Conservation (phyloP, 2,888 invertebrate species). For the Tachina grossa region DNA sequence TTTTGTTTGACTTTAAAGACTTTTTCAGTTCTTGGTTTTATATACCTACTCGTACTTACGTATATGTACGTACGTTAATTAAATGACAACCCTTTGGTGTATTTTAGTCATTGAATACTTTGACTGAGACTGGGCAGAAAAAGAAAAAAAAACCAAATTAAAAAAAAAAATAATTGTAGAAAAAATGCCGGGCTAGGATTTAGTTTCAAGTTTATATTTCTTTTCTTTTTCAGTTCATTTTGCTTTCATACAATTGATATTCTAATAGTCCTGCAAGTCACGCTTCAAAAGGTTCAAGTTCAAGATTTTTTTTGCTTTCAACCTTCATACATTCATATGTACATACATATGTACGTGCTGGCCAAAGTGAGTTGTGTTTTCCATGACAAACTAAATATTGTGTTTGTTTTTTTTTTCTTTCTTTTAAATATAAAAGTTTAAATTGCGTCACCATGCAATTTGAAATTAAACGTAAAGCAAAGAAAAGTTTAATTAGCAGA, state of each 20-base stretch:
- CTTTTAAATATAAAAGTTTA: conserved; percentile 41
- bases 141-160: neutral
- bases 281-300: conserved; percentile 71
- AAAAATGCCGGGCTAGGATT: conserved; percentile 55
- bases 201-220: conserved; percentile 59
- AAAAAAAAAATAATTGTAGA: neutral
- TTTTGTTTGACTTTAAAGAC: conserved; percentile 11
- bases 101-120: conserved; percentile 17
- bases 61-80: conserved; percentile 59
- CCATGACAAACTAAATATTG: neutral
- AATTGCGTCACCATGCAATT: conserved; percentile 61
- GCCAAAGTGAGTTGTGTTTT: conserved; percentile 8
- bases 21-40: conserved; percentile 37
- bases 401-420: too few species aligned
- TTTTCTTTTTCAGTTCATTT: conserved; percentile 30
- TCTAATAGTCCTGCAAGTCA: conserved; percentile 70
- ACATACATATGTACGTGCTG: neutral
- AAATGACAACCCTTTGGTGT: conserved; percentile 59
- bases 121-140: neutral
- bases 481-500: conserved; percentile 63
- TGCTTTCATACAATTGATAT: conserved; percentile 46
- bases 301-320: conserved; percentile 62
- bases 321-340: neutral
- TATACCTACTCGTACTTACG: neutral
- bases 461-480: conserved; percentile 40